Evolutionary conservation across 2,113 vertebrate species (phyloP).

Genomic region (Procavia capensis): DNA sequence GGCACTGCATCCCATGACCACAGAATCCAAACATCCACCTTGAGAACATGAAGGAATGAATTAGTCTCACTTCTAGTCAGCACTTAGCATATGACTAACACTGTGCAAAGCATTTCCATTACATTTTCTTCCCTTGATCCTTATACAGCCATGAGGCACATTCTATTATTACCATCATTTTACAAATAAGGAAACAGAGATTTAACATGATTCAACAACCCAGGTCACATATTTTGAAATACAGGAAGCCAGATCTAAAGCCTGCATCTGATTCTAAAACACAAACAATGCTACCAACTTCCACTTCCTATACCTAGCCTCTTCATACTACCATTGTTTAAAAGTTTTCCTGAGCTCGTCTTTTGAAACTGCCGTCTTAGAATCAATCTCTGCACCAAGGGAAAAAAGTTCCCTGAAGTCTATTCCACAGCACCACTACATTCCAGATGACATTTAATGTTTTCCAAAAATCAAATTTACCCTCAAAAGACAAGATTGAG

Average conservation of each 20-base stretch:
- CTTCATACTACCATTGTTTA: not conserved
- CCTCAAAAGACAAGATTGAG: constrained; percentile 14
- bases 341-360: not conserved
- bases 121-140: not conserved
- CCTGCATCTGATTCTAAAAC: constrained; percentile 22
- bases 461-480: constrained; percentile 28
- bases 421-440: not conserved
- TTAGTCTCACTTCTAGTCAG: not conserved
- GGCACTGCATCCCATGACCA: not conserved
- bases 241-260: constrained; percentile 3
- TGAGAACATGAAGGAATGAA: not conserved
- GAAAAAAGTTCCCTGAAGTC: not conserved
- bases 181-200: not conserved
- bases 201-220: not conserved
- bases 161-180: not conserved
- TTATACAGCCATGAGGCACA: not conserved
- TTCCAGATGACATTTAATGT: constrained; percentile 26
- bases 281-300: constrained; percentile 7
- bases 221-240: constrained; percentile 33
- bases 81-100: not conserved
- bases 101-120: not conserved
- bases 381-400: constrained; percentile 14
- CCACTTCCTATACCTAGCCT: not conserved
- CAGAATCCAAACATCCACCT: not conserved
- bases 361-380: constrained; percentile 48